Evolutionary conservation across 2,113 vertebrate species (phyloP).

Genomic region (Xenus cinereus): DNA sequence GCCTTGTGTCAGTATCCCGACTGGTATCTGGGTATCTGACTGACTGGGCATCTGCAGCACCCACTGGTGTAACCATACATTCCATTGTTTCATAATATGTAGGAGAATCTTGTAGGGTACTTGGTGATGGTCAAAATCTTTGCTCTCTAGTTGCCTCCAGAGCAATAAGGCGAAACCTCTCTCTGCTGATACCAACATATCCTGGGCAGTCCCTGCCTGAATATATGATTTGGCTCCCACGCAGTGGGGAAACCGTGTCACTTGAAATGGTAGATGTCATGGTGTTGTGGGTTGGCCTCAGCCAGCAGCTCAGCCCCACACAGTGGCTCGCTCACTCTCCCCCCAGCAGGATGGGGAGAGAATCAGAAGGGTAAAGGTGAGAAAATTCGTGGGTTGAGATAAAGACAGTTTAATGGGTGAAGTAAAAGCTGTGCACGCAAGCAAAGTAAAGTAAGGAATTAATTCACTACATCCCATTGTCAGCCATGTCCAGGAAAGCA

Average conservation of each 20-base stretch:
- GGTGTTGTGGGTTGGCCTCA: background rate
- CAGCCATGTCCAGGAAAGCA: background rate
- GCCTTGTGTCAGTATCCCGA: background rate
- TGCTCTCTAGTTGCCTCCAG: background rate
- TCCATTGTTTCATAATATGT: background rate
- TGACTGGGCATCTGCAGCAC: background rate
- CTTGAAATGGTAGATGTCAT: background rate
- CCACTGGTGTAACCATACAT: background rate
- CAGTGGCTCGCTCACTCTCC: background rate
- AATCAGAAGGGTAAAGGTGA: background rate
- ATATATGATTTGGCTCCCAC: background rate
- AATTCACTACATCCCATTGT: accelerated
- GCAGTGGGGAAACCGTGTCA: background rate
- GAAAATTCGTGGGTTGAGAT: background rate
- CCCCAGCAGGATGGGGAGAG: background rate
- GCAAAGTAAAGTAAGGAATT: background rate
- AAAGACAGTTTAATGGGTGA: background rate
- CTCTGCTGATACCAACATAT: background rate
- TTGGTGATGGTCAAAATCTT: background rate
- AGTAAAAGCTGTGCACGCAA: background rate
- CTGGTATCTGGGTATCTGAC: too few relatives aligned
- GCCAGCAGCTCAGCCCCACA: background rate
- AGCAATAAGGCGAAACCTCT: background rate
- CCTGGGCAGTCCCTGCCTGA: background rate
- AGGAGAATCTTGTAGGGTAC: background rate